A percentile compares a stretch with the other conserved stretches of the same genome.
phyloP scores from a whole-genome alignment of 2,113 vertebrate genomes.

The Phaethon lepturus region DNA sequence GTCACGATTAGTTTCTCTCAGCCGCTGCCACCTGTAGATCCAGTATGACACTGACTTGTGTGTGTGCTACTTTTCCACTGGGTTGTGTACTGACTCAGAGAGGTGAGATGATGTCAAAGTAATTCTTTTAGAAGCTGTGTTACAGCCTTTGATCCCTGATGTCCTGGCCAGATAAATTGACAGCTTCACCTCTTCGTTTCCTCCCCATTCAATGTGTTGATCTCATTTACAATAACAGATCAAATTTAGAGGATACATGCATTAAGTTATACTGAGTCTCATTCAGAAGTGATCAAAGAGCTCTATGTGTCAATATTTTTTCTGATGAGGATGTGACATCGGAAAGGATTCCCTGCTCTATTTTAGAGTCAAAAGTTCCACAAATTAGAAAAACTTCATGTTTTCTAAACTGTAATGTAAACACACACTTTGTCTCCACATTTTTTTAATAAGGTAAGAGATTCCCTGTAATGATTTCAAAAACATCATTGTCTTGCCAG shows the following conservation, averaged over 20 bases:
- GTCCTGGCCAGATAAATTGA: neutral
- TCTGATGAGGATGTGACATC: neutral
- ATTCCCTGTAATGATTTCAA: neutral
- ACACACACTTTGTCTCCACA: neutral
- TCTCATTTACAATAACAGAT: constrained; percentile 10
- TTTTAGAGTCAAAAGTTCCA: neutral
- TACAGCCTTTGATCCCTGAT: constrained; percentile 2
- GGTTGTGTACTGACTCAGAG: neutral
- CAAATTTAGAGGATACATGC: neutral
- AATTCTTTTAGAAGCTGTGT: constrained; percentile 5
- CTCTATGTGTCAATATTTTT: neutral
- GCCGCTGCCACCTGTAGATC: constrained; percentile 27
- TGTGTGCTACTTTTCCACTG: neutral
- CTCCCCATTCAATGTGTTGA: neutral
- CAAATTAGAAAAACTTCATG: neutral
- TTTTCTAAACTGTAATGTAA: neutral
- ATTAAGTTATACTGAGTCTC: neutral
- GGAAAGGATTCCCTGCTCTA: neutral
- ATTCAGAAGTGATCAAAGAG: neutral
- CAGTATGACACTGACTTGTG: neutral
- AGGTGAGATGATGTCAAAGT: neutral
- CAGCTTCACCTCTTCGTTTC: neutral
- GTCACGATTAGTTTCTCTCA: constrained; percentile 43
- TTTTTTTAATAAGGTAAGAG: neutral
- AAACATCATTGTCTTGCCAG: neutral